Conservation (phyloP, 35 echinoderm and acorn worm genomes). For the Amphiura filiformis region DNA sequence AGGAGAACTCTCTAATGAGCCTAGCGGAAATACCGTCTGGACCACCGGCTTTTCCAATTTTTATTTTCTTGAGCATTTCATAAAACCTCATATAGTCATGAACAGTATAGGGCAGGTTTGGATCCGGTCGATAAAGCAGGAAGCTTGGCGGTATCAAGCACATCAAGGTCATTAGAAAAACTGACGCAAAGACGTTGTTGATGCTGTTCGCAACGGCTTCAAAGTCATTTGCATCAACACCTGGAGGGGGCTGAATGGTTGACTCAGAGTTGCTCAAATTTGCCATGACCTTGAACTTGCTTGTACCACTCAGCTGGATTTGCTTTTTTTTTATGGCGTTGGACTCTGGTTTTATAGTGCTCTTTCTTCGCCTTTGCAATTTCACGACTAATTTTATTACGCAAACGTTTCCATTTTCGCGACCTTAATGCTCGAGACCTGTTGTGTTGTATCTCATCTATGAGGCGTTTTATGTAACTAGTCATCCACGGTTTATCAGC, state of each 20-base stretch:
- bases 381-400: not conserved
- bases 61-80: conserved; percentile 34
- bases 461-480: not conserved
- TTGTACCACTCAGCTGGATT: not conserved
- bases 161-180: not conserved
- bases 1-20: conserved; percentile 58
- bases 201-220: not conserved
- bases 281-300: not conserved
- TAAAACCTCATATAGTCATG: conserved; percentile 45
- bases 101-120: conserved; percentile 10
- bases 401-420: not conserved
- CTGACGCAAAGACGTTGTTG: not conserved
- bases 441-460: not conserved
- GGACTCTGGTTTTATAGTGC: not conserved
- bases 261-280: not conserved
- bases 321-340: not conserved
- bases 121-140: conserved; percentile 39
- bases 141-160: not conserved
- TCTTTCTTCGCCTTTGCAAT: not conserved
- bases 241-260: not conserved
- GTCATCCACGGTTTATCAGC: not conserved
- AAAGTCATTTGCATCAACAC: not conserved
- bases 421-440: not conserved
- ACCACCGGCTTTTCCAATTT: conserved; percentile 49
- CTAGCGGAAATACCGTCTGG: conserved; percentile 43